phyloP scores from a whole-genome alignment of 2,888 invertebrate genomes.

The Epistrophe grossulariae region DNA sequence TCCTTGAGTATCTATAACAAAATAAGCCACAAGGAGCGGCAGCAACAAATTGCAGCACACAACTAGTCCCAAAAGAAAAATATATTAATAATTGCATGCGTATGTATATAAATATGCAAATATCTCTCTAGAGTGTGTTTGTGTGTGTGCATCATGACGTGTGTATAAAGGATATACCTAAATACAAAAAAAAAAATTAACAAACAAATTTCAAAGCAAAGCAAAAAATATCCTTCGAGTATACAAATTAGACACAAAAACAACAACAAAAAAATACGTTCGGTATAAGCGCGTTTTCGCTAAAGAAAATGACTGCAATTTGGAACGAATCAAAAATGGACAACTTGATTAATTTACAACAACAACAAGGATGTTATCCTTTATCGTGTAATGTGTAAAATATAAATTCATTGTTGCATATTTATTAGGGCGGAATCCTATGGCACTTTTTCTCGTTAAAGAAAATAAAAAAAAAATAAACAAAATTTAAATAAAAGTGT shows the following conservation, averaged over 20 bases:
- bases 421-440: not conserved
- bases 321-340: conserved; percentile 49
- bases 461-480: conserved; percentile 37
- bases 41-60: conserved; percentile 65
- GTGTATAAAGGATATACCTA: conserved; percentile 10
- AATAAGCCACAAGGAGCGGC: conserved; percentile 68
- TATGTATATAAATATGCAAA: conserved; percentile 3
- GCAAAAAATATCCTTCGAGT: conserved; percentile 65
- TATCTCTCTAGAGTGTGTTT: conserved; percentile 1
- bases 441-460: too few species aligned
- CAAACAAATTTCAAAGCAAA: conserved; percentile 33
- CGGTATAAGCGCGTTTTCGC: conserved; percentile 37
- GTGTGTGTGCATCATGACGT: conserved; percentile 5
- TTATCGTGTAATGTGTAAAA: conserved; percentile 54
- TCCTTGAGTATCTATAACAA: conserved; percentile 74
- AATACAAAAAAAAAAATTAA: conserved; percentile 1
- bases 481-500: conserved; percentile 41
- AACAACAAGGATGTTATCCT: conserved; percentile 57
- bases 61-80: conserved; percentile 36
- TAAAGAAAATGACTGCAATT: conserved; percentile 69
- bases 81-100: conserved; percentile 71
- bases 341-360: conserved; percentile 59
- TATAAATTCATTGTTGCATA: conserved; percentile 29
- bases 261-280: not conserved
- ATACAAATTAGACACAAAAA: conserved; percentile 49